Evolutionary conservation across 53 echinoderm and acorn worm genomes (phyloP), one percentile per base, ranked within the genome.

Genomic region (Holothuria scabra): DNA sequence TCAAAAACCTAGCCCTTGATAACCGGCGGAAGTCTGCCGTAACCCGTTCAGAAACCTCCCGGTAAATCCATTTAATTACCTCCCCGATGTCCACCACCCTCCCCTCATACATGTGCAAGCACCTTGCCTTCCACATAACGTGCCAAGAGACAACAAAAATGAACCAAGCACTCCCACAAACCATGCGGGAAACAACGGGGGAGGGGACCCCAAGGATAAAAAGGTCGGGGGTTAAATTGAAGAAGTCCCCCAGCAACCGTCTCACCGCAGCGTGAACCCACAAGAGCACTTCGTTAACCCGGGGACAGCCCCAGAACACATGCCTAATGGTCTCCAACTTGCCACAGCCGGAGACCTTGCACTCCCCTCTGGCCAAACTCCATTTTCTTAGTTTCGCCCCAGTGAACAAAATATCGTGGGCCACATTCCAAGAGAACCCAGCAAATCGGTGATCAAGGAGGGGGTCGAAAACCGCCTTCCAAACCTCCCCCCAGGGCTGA

Each of bases 271-370:
- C 31, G 63, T 34, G 20, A 14, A 83, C 83, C 83, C 83, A 83
- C 62, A 38, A 65, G 9, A 83, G 22, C 19, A 83, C 24, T 4
- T 65, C 18, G 65, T 83, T 24, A 5, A 65, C 38, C 7, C 30
- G 8, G 7, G 55, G 8, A 72, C 85, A 85, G 14, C 38, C 85
- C 85, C 85, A 74, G 32, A 85, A 85, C 5, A 74, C 37, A 74
- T 85, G 85, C 2, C 10, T 28, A 21, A 72, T 85, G 26, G 23
- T 74, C 37, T 85, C 74, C 3, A 59, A 7, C 14, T 59, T 32
- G 0, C 24, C 21, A 19, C 84, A 84, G 59, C 38, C 60, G 37
- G 85, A 44, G 12, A 20, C 58, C 58, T 57, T 57, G 21, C 74
- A 72, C 58, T 72, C 59, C 30, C 85, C 85, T 10, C 71, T 38